Conservation (phyloP, 1,140 invertebrate genomes). For the Pseudomyrmex flavicornis region DNA sequence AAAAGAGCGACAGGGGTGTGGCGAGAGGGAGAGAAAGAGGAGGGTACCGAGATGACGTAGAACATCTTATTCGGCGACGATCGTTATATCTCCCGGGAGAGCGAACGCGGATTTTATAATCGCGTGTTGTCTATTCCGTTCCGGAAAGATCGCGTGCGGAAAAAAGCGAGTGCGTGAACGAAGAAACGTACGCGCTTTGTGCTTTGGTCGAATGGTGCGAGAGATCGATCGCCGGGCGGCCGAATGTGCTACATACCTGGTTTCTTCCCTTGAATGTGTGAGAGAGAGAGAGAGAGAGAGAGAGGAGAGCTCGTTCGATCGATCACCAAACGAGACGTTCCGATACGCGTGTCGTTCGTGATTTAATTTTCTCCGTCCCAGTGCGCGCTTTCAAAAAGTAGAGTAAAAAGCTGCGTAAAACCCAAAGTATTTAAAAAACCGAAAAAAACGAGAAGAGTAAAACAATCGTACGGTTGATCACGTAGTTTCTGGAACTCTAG, state of each 20-base stretch:
- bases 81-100: conserved; percentile 57
- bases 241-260: conserved; percentile 30
- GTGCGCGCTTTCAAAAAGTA: background rate
- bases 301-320: conserved; percentile 42
- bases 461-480: too few relatives aligned
- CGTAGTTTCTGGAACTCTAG: too few relatives aligned
- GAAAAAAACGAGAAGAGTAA: too few relatives aligned
- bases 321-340: conserved; percentile 25
- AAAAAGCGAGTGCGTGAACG: conserved; percentile 4
- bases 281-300: too few relatives aligned
- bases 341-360: background rate
- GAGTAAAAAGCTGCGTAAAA: too few relatives aligned
- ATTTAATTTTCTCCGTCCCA: background rate
- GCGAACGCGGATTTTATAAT: conserved; percentile 4
- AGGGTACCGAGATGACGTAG: conserved; percentile 61
- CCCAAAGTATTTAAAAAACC: too few relatives aligned
- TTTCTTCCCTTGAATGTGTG: background rate
- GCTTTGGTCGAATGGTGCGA: conserved; percentile 3
- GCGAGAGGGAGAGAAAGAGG: conserved; percentile 55
- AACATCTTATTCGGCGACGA: conserved; percentile 55
- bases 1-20: conserved; percentile 66
- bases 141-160: conserved; percentile 8
- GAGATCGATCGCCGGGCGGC: conserved; percentile 24
- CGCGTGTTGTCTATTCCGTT: background rate
- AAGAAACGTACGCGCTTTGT: background rate